These are phyloP conservation scores for Oryzias melastigma DNA, from an alignment of 2,113 vertebrate species.

Conservation along the genomic window DNA sequence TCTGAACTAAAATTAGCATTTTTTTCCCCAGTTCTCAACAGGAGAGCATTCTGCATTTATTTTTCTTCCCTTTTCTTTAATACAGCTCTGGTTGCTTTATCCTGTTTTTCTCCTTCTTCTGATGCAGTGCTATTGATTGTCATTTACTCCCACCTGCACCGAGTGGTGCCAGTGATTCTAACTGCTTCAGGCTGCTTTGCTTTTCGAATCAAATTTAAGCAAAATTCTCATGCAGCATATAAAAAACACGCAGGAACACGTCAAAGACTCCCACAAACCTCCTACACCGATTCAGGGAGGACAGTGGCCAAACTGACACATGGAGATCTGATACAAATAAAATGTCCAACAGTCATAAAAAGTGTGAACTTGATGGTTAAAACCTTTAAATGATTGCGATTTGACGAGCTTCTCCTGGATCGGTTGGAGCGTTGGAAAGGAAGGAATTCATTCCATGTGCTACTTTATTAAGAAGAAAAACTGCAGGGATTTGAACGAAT, in stretches of 20 bases:
- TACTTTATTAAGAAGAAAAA: background rate
- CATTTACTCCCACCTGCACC: slow-evolving; percentile 52
- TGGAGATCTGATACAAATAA: slow-evolving; percentile 26
- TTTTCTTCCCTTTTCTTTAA: slow-evolving; percentile 29
- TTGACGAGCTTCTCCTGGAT: background rate
- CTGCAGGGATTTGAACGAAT: background rate
- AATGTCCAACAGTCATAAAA: slow-evolving; percentile 10
- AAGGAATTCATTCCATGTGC: background rate
- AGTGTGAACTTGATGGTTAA: slow-evolving; percentile 5
- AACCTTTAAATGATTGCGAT: background rate
- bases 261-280: slow-evolving; percentile 44
- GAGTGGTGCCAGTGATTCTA: slow-evolving; percentile 31
- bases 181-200: slow-evolving; percentile 19
- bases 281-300: slow-evolving; percentile 28
- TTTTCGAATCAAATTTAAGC: slow-evolving; percentile 34
- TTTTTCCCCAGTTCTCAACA: slow-evolving; percentile 21
- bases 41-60: slow-evolving; percentile 3
- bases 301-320: slow-evolving; percentile 25
- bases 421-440: background rate
- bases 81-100: slow-evolving; percentile 23
- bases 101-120: slow-evolving; percentile 37
- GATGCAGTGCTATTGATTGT: slow-evolving; percentile 51
- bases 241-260: slow-evolving; percentile 18
- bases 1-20: slow-evolving; percentile 21
- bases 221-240: slow-evolving; percentile 19